phyloP scores from a whole-genome alignment of 2,113 vertebrate species.

The Heterotis niloticus region DNA sequence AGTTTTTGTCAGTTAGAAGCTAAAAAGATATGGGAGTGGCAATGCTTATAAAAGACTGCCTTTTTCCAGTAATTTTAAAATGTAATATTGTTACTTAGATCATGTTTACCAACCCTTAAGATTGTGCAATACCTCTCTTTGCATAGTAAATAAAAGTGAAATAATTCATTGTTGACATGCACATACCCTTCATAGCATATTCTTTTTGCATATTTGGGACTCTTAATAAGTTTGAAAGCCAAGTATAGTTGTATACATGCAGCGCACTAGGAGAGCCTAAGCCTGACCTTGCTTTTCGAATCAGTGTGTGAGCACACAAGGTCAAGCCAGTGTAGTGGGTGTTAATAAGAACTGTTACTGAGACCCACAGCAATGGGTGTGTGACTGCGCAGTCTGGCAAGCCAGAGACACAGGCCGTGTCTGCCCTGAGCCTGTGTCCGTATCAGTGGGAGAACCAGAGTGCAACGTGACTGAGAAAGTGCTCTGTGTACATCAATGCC shows the following conservation, averaged over 20 bases:
- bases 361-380: slow-evolving; percentile 44
- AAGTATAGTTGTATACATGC: slow-evolving; percentile 80
- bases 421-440: not conserved
- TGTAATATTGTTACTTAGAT: slow-evolving; percentile 50
- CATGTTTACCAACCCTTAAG: slow-evolving; percentile 58
- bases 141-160: slow-evolving; percentile 94
- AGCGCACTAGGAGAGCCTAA: slow-evolving; percentile 64
- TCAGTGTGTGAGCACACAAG: slow-evolving; percentile 55
- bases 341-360: slow-evolving; percentile 58
- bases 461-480: slow-evolving; percentile 43
- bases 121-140: slow-evolving; percentile 91
- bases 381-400: slow-evolving; percentile 41
- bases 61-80: slow-evolving; percentile 47
- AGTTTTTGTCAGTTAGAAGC: slow-evolving; percentile 45
- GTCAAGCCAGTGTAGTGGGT: slow-evolving; percentile 55
- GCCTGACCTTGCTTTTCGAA: slow-evolving; percentile 59
- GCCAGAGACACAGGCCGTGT: not conserved
- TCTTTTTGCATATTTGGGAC: slow-evolving; percentile 59
- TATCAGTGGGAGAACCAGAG: too few relatives aligned
- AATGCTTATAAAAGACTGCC: slow-evolving; percentile 56
- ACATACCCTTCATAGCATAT: slow-evolving; percentile 76
- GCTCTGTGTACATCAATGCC: slow-evolving; percentile 62
- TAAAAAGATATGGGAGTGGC: slow-evolving; percentile 52
- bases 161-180: slow-evolving; percentile 76
- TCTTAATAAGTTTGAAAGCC: slow-evolving; percentile 69